Evolutionary conservation across 2,888 invertebrate genomes (phyloP).

Genomic region (Temnothorax rugatulus): DNA sequence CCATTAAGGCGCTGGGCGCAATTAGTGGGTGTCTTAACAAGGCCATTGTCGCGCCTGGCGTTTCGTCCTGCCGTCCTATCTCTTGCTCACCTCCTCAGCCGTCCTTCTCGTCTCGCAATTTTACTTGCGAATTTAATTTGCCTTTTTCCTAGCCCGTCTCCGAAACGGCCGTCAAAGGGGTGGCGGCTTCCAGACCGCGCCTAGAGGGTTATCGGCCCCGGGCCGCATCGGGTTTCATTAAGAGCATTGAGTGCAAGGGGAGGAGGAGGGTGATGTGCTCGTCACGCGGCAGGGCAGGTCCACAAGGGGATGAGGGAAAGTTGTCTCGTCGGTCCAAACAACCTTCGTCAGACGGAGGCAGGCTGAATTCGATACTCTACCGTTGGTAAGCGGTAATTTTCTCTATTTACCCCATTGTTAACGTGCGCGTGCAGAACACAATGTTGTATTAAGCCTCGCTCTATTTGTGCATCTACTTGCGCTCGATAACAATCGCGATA

Average conservation of each 20-base stretch:
- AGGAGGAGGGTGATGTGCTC: conserved; percentile 35
- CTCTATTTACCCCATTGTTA: conserved; percentile 77
- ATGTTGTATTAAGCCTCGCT: conserved; percentile 56
- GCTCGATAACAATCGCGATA: conserved; percentile 27
- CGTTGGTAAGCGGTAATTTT: conserved; percentile 77
- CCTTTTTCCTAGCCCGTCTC: conserved; percentile 72
- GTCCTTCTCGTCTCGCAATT: conserved; percentile 63
- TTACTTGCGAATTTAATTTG: conserved; percentile 79
- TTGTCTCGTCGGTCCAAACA: conserved; percentile 74
- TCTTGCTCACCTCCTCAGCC: not conserved
- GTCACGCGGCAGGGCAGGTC: conserved; percentile 62
- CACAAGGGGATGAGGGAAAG: conserved; percentile 54
- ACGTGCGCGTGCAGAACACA: conserved; percentile 56
- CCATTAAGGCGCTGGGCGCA: conserved; percentile 80
- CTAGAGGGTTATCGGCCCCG: conserved; percentile 70
- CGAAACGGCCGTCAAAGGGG: conserved; percentile 71
- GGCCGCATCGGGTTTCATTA: conserved; percentile 80
- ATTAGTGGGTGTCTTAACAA: conserved; percentile 82
- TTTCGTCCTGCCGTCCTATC: conserved; percentile 48
- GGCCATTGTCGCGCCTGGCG: conserved; percentile 78
- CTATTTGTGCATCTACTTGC: conserved; percentile 23
- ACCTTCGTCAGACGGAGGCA: conserved; percentile 64
- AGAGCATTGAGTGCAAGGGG: conserved; percentile 75
- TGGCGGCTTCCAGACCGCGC: conserved; percentile 58
- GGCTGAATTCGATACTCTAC: conserved; percentile 57